phyloP scores from a whole-genome alignment of 2,113 vertebrate genomes.

The Numida meleagris region DNA sequence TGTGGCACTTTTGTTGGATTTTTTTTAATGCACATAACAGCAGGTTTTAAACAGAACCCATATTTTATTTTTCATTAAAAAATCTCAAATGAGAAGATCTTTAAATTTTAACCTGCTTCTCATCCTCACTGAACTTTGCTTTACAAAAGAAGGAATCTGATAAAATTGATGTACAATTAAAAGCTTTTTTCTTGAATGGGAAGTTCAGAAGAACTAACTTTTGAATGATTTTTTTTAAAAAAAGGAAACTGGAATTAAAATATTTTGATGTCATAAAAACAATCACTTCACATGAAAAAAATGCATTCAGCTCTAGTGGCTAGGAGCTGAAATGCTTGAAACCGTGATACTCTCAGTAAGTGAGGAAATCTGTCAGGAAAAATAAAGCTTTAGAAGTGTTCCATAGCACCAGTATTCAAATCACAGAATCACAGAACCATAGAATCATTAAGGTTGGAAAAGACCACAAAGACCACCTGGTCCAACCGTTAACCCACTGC shows the following conservation, averaged over 20 bases:
- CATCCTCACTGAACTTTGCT: constrained; percentile 11
- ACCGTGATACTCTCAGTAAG: background rate
- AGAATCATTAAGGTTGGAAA: no score
- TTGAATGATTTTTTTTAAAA: background rate
- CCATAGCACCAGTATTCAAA: background rate
- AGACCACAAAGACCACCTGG: no score
- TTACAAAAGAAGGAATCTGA: constrained; percentile 23
- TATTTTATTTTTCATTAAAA: background rate
- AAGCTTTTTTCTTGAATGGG: background rate
- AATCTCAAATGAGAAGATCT: background rate
- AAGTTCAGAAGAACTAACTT: background rate
- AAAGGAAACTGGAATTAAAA: background rate
- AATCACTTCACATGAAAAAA: background rate
- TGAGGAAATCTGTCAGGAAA: background rate
- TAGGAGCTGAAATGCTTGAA: background rate
- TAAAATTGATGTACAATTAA: background rate
- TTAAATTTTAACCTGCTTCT: constrained; percentile 2
- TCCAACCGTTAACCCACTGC: no score
- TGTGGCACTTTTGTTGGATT: background rate
- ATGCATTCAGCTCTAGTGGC: background rate
- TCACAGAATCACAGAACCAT: no score
- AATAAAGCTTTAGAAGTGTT: background rate
- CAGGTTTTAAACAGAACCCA: background rate
- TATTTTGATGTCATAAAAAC: constrained; percentile 39
- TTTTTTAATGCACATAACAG: background rate